phyloP scores from a whole-genome alignment of 2,797 vertebrate genomes.

The Schizothorax lantsangensis region DNA sequence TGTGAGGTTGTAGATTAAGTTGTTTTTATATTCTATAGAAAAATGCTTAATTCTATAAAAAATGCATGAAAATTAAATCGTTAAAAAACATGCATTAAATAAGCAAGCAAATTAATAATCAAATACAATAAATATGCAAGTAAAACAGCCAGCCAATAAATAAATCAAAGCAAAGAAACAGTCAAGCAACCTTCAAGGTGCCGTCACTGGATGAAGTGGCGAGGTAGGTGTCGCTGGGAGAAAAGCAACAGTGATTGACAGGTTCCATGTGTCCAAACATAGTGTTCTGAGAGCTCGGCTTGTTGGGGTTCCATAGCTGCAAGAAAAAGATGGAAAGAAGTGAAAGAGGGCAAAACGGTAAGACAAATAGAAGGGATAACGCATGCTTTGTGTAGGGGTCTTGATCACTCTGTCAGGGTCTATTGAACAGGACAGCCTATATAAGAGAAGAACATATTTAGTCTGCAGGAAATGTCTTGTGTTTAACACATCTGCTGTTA shows the following conservation, averaged over 20 bases:
- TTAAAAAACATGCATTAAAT: background rate
- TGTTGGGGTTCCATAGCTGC: constrained; percentile 92
- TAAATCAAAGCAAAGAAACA: background rate
- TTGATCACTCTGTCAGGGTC: background rate
- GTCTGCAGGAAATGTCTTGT: background rate
- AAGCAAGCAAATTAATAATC: background rate
- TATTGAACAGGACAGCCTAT: background rate
- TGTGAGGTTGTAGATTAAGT: background rate
- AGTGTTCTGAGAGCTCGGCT: constrained; percentile 88
- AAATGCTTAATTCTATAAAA: background rate
- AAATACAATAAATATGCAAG: background rate
- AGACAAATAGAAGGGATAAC: background rate
- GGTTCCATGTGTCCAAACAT: constrained; percentile 88
- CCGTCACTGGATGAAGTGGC: constrained; percentile 94
- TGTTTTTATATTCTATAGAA: no score
- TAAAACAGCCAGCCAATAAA: background rate
- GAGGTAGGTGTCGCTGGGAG: constrained; percentile 87
- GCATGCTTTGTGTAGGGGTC: background rate
- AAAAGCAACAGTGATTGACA: constrained; percentile 95
- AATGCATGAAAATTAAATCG: background rate
- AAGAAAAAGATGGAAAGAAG: background rate
- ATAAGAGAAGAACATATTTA: background rate
- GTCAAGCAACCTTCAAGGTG: constrained; percentile 79
- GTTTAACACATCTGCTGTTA: background rate
- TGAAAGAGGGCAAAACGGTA: background rate